phyloP scores from a whole-genome alignment of 2,113 vertebrate species.

The Elanus axillaris region DNA sequence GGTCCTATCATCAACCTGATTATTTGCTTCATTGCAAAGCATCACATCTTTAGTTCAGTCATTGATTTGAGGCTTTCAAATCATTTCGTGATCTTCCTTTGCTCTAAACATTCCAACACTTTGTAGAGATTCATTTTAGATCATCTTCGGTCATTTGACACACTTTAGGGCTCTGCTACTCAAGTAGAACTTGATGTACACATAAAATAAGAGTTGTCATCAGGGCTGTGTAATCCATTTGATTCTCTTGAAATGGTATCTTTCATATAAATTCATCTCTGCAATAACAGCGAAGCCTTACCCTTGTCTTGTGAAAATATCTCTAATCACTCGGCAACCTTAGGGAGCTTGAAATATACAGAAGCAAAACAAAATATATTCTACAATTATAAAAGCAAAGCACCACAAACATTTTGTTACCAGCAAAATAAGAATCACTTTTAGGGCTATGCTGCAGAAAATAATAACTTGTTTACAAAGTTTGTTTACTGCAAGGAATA shows the following conservation, averaged over 20 bases:
- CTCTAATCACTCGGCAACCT: slow-evolving; percentile 10
- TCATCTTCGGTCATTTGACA: slow-evolving; percentile 46
- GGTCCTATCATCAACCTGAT: slow-evolving; percentile 24
- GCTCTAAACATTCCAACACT: background rate
- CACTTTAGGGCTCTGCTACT: slow-evolving; percentile 18
- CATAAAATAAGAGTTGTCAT: slow-evolving; percentile 45
- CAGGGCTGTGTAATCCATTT: slow-evolving; percentile 31
- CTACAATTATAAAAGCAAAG: background rate
- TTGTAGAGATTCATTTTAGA: slow-evolving; percentile 22
- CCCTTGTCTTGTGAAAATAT: slow-evolving; percentile 32
- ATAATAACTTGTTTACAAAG: slow-evolving; percentile 28
- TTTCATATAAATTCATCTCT: slow-evolving; percentile 27
- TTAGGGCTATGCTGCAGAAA: background rate
- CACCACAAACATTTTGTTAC: background rate
- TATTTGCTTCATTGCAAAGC: slow-evolving; percentile 41
- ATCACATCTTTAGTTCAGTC: slow-evolving; percentile 35
- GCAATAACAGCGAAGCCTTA: background rate
- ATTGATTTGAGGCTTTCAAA: slow-evolving; percentile 46
- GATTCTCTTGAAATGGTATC: background rate
- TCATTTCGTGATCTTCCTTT: slow-evolving; percentile 32
- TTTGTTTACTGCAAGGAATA: slow-evolving; percentile 14
- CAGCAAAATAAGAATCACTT: slow-evolving; percentile 2
- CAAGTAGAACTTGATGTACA: slow-evolving; percentile 21
- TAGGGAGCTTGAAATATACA: background rate
- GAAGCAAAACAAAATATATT: slow-evolving; percentile 18